Evolutionary conservation across 30 jellyfish, hydroid and myxozoan species (phyloP).

Genomic region (Cassiopea andromeda): DNA sequence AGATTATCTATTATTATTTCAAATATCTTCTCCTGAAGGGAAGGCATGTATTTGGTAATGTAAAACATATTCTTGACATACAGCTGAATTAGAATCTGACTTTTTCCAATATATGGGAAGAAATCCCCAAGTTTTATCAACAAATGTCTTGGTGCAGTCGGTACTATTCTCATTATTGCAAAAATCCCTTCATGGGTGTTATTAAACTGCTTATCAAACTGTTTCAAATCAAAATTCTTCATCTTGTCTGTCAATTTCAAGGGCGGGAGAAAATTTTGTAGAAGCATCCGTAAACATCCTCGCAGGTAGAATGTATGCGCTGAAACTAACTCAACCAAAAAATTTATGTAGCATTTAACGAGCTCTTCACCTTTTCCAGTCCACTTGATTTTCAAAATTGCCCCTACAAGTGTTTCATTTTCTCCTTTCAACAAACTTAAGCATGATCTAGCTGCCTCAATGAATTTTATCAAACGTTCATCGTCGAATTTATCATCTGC

Average conservation of each 20-base stretch:
- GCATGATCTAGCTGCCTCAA: constrained; percentile 60
- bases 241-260: neutral
- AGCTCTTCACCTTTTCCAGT: constrained; percentile 6
- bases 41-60: constrained; percentile 51
- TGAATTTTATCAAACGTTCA: constrained; percentile 2
- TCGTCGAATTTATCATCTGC: constrained; percentile 22
- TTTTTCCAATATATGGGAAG: constrained; percentile 71
- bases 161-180: constrained; percentile 43
- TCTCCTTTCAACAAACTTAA: constrained; percentile 36
- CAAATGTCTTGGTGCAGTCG: constrained; percentile 58
- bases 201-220: constrained; percentile 20
- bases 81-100: constrained; percentile 18
- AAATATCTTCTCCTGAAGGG: constrained; percentile 36
- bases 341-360: constrained; percentile 23
- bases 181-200: constrained; percentile 48
- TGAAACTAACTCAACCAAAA: constrained; percentile 56
- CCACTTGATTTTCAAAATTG: constrained; percentile 54
- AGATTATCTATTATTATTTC: constrained; percentile 61
- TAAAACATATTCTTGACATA: constrained; percentile 42
- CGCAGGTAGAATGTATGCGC: constrained; percentile 66
- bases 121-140: constrained; percentile 3
- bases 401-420: constrained; percentile 65
- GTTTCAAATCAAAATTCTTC: neutral
- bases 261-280: constrained; percentile 50
- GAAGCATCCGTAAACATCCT: constrained; percentile 51